Evolutionary conservation across 23 tunicate species (phyloP).

Genomic region (Trididemnum miniatum): DNA sequence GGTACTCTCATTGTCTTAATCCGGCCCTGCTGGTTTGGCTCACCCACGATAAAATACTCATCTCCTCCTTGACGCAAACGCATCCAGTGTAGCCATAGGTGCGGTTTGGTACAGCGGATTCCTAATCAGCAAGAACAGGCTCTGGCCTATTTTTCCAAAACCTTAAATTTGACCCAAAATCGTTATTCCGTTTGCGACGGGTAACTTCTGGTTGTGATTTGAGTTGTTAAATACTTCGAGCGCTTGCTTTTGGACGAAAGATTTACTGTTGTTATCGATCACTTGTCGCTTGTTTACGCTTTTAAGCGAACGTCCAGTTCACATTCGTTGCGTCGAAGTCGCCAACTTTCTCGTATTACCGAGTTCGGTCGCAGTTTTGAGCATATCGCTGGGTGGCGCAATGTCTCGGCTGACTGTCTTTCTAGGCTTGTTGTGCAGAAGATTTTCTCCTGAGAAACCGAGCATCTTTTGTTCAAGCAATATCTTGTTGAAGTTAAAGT

Average conservation of each 20-base stretch:
- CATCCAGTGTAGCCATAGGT: not conserved
- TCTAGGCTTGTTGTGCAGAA: no score
- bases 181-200: not conserved
- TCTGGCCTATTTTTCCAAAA: not conserved
- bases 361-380: no score
- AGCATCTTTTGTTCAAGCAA: no score
- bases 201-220: not conserved
- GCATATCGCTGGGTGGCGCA: no score
- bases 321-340: no score
- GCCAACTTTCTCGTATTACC: no score
- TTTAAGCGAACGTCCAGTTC: no score
- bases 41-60: not conserved
- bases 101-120: not conserved
- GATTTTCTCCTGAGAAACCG: no score
- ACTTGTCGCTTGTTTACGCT: not conserved
- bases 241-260: not conserved
- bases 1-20: not conserved
- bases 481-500: no score
- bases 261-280: not conserved
- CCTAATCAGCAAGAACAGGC: not conserved
- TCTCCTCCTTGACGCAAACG: not conserved
- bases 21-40: no score
- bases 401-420: no score
- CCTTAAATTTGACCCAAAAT: not conserved
- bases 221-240: not conserved